Conservation (phyloP, 2,113 vertebrate genomes). For the Mus spicilegus region DNA sequence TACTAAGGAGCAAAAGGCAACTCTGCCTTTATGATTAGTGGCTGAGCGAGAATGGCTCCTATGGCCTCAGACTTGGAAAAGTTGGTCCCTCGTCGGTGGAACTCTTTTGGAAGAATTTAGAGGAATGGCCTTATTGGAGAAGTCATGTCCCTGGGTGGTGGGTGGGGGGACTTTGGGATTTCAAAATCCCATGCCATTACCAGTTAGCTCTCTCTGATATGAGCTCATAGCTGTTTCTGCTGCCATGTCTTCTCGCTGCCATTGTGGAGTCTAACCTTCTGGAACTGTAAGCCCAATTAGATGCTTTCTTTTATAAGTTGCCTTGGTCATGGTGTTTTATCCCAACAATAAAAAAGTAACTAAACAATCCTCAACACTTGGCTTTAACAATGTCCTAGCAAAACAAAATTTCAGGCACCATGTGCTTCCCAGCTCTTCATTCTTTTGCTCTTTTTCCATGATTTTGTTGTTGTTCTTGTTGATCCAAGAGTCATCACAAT, state of each 20-base stretch:
- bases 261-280: not conserved
- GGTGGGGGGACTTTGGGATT: not conserved
- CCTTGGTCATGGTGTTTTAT: no score
- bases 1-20: conserved; percentile 82
- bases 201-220: not conserved
- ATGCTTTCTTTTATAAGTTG: not conserved
- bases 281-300: not conserved
- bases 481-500: conserved; percentile 89
- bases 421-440: conserved; percentile 78
- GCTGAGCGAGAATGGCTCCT: not conserved
- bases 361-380: not conserved
- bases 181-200: not conserved
- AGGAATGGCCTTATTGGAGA: not conserved
- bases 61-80: not conserved
- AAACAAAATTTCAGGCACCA: conserved; percentile 85
- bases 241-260: not conserved
- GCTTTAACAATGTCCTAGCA: conserved; percentile 82
- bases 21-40: conserved; percentile 82
- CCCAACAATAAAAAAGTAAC: not conserved
- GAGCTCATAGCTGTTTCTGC: not conserved
- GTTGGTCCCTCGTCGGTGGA: not conserved
- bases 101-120: no score
- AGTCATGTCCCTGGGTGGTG: not conserved
- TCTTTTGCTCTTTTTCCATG: conserved; percentile 88
- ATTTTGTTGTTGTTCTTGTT: conserved; percentile 87